Base-by-base conservation (phyloP, 2,113 vertebrate genomes). In the Dasypus novemcinctus region DNA sequence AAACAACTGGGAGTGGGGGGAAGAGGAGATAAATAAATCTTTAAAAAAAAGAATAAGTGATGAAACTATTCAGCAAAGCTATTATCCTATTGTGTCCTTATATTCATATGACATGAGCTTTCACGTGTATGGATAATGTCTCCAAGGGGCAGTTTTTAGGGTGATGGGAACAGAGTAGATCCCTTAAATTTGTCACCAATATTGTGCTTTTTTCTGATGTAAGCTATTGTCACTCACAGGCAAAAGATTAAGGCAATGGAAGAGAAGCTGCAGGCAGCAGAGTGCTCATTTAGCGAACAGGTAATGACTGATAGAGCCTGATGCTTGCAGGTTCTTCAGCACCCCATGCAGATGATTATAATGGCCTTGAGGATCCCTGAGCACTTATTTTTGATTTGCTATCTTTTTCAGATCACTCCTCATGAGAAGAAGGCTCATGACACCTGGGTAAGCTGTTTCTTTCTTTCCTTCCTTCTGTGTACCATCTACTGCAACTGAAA, bases 361-460 rank as follows among this genome's bases (percentile, higher is more conserved):
- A 0, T 46, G n/a, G 52, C 86, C 52, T 71, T 87, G 85, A 27
- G 23, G 72, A 59, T 7, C 63, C 64, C 31, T 66, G 1, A n/a
- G 2, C 2, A 59, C 68, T 31, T 79, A 33, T n/a, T 57, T 96
- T 33, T 33, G 13, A n/a, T 82, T 25, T 27, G 85, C 7, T 71
- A 97, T n/a, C 29, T 80, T 68, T 97, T 95, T 97, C 78, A 99
- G 99, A 99, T 99, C 87, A 98, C 99, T 96, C 97, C 97, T 91
- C 99, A 99, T 84, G 99, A 99, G 96, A 99, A 99, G 94, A 99
- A 99, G 96, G 99, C 99, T 43, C 99, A 99, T 38, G 99, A 99
- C 78, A 99, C 99, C 81, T 99, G 99, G 99, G 99, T 99, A 98
- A 97, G 98, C 27, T 1, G 3, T 82, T 83, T 49, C 6, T 95